Evolutionary conservation across 2,888 invertebrate species (phyloP), one percentile per base, ranked within the genome.

Genomic region (Amphipyra berbera): DNA sequence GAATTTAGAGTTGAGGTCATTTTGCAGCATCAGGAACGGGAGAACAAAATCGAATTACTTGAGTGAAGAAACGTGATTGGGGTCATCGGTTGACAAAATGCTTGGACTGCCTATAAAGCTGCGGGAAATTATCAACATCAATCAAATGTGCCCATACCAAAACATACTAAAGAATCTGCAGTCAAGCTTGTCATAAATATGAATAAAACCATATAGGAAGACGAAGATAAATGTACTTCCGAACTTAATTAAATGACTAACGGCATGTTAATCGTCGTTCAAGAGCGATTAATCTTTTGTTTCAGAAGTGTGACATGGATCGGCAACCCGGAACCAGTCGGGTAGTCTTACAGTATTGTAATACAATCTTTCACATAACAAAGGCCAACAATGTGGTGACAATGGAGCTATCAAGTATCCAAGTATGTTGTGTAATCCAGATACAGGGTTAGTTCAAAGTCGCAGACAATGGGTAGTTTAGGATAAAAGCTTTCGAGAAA

Each of bases 371-470:
- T 58, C 48, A 64, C 61, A 69, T 50, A 53, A 81, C 82, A 83
- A 87, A 86, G 87, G 83, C 79, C 83, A 72, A 69, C 72, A 69
- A 72, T 88, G 88, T 78, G 88, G 87, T 82, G 81, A 86, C 87
- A 82, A 82, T 82, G 67, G 60, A 60, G 58, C 57, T 83, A 85
- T 86, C 86, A 68, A 69, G 70, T 88, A 75, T 71, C 85, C 70
- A 48, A 59, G 62, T 59, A 61, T 66, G 76, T 79, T 79, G 67
- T 78, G 75, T 76, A 79, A 77, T 70, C 40, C 57, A 42, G 60
- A 67, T 67, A 64, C 65, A 71, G 59, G 56, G 67, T 50, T 65
- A 48, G 37, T 62, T 61, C 52, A 53, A 59, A 66, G 0, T 60
- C 37, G 35, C 21, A 57, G 40, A 77, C 78, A 83, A 82, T 79